These are phyloP conservation scores for Pelecanus crispus DNA, from an alignment of 2,113 vertebrate genomes.

Conservation along the genomic window DNA sequence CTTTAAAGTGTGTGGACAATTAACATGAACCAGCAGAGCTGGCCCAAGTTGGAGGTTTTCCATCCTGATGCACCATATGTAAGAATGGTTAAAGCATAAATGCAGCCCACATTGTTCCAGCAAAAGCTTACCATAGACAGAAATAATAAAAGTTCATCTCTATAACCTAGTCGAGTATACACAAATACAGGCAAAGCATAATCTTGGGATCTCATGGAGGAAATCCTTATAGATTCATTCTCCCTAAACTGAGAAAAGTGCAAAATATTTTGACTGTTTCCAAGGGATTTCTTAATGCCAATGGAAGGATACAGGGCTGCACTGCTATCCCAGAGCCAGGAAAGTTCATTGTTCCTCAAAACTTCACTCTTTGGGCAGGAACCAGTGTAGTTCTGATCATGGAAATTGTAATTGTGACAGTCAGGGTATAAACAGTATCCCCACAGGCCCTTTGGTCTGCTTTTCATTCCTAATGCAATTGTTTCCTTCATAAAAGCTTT, in stretches of 20 bases:
- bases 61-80: neutral
- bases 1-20: slow-evolving; percentile 5
- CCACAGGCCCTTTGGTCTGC: slow-evolving; percentile 74
- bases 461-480: slow-evolving; percentile 72
- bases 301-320: slow-evolving; percentile 76
- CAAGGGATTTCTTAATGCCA: slow-evolving; percentile 69
- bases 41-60: neutral
- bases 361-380: slow-evolving; percentile 76
- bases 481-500: slow-evolving; percentile 80
- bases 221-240: slow-evolving; percentile 74
- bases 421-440: slow-evolving; percentile 84
- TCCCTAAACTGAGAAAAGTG: slow-evolving; percentile 78
- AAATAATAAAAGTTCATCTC: slow-evolving; percentile 76
- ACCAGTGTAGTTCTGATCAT: slow-evolving; percentile 71
- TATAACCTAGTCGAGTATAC: slow-evolving; percentile 76
- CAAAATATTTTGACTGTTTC: slow-evolving; percentile 66
- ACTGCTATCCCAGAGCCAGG: slow-evolving; percentile 83
- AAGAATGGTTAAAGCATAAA: neutral
- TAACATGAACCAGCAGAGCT: neutral
- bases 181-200: slow-evolving; percentile 77
- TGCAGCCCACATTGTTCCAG: neutral
- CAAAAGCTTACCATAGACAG: slow-evolving; percentile 72
- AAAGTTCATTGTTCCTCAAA: slow-evolving; percentile 77
- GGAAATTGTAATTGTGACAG: slow-evolving; percentile 83
- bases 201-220: slow-evolving; percentile 65